Base-by-base conservation (phyloP, 1,140 invertebrate species). In the Littorina saxatilis region DNA sequence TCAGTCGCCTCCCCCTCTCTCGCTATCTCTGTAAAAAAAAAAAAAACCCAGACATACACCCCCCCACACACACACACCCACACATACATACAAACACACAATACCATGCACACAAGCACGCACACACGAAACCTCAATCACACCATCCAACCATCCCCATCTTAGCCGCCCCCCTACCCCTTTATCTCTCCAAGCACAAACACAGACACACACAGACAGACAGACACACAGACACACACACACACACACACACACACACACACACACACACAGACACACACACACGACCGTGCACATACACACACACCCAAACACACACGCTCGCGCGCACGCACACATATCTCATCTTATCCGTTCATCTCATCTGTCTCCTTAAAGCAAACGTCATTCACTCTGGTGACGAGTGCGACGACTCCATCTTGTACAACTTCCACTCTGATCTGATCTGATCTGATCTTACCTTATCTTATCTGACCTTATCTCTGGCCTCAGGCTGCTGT, bases 41-140 rank as follows among this genome's bases (percentile, higher is more conserved):
- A n/a, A n/a, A n/a, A n/a, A n/a, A 63, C 61, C 23, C 61, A 63
- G n/a, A 63, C 61, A 63, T 27, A 63, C 61, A 63, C 61, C 23
- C 61, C 27, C 61, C 23, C 61, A 63, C 27, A 63, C 61, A 27
- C 61, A 63, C 61, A 63, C 61, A 63, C 61, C 9, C 68, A 23
- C 68, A 40, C 68, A 23, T 27, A 39, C 68, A 40, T n/a, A 72
- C 68, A 20, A 35, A 72, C 68, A 40, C 58, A 61, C 58, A 61
- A 7, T n/a, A 9, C 7, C 37, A 40, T 27, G 23, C 68, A 72
- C 68, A 40, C 68, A 72, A 35, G 7, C 68, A 72, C 37, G 23
- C 68, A 40, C 68, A 72, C 68, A 72, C 68, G 40, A 13, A 72
- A 61, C n/a, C 27, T 61, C 4, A 13, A 61, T 37, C 61, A 63